phyloP scores from a whole-genome alignment of 2,888 invertebrate species.

The Euplagia quadripunctaria region DNA sequence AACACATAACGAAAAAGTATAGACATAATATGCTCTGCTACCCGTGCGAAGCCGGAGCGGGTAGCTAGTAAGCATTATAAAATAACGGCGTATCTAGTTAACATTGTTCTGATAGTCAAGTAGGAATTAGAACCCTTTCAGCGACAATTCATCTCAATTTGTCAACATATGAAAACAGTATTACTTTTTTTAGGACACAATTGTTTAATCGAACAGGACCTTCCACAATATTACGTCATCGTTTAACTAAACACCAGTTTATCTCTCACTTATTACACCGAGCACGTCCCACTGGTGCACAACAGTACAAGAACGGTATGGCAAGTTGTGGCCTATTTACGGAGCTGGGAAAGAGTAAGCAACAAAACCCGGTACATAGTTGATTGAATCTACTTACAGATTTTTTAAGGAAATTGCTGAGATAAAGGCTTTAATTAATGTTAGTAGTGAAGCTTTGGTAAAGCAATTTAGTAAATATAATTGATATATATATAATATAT shows the following conservation, averaged over 20 bases:
- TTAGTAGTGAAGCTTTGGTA: background rate
- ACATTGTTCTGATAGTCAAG: too few relatives aligned
- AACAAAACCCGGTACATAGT: background rate
- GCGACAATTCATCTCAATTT: background rate
- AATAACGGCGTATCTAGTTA: too few relatives aligned
- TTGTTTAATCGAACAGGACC: constrained; percentile 13
- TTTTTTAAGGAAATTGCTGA: background rate
- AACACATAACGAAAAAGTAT: too few relatives aligned
- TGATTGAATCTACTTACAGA: constrained; percentile 4
- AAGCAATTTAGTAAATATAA: background rate
- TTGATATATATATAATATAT: too few relatives aligned
- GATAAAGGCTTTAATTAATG: background rate
- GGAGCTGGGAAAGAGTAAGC: constrained; percentile 10
- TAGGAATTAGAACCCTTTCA: background rate
- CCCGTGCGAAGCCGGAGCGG: too few relatives aligned
- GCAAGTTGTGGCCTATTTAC: constrained; percentile 38
- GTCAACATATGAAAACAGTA: background rate
- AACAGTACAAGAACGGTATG: constrained; percentile 25
- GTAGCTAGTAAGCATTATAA: too few relatives aligned
- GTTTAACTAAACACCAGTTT: constrained; percentile 17
- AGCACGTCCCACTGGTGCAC: constrained; percentile 18
- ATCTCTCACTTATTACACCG: constrained; percentile 14
- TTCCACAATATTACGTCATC: constrained; percentile 20
- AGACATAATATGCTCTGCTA: too few relatives aligned
- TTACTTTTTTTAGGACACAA: constrained; percentile 1